These are phyloP conservation scores for Frankliniella fusca DNA, from an alignment of 2,888 invertebrate species.

Conservation along the genomic window DNA sequence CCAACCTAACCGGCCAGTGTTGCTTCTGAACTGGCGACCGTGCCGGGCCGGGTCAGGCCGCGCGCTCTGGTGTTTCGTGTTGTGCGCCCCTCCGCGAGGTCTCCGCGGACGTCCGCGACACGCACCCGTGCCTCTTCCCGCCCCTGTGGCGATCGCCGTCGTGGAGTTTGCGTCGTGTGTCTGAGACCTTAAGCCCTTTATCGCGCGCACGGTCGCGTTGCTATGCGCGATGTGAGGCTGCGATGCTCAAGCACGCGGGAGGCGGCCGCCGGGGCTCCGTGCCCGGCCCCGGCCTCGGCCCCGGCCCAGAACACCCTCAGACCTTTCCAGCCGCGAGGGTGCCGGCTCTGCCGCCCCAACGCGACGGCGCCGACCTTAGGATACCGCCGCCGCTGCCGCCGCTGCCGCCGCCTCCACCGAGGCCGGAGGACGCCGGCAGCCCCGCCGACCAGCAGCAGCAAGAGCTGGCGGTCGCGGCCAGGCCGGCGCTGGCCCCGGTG, in stretches of 20 bases:
- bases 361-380: background rate
- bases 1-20: background rate
- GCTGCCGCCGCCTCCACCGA: background rate
- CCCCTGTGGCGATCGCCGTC: too few relatives aligned
- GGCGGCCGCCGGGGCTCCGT: background rate
- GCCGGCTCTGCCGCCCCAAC: background rate
- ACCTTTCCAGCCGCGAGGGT: background rate
- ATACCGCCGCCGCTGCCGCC: background rate
- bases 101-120: background rate
- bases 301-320: background rate
- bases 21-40: background rate
- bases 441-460: background rate
- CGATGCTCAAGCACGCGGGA: slow-evolving; percentile 7
- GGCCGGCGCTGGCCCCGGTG: background rate
- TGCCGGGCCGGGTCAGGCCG: background rate
- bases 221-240: slow-evolving; percentile 15
- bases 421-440: background rate
- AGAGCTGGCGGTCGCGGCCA: background rate
- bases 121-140: background rate
- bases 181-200: background rate
- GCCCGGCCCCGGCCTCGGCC: background rate
- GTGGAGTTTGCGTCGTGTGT: background rate
- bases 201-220: background rate
- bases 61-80: background rate
- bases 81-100: background rate